These are phyloP conservation scores for Hyposmocoma kahamanoa DNA, from an alignment of 1,140 invertebrate species.

Conservation along the genomic window DNA sequence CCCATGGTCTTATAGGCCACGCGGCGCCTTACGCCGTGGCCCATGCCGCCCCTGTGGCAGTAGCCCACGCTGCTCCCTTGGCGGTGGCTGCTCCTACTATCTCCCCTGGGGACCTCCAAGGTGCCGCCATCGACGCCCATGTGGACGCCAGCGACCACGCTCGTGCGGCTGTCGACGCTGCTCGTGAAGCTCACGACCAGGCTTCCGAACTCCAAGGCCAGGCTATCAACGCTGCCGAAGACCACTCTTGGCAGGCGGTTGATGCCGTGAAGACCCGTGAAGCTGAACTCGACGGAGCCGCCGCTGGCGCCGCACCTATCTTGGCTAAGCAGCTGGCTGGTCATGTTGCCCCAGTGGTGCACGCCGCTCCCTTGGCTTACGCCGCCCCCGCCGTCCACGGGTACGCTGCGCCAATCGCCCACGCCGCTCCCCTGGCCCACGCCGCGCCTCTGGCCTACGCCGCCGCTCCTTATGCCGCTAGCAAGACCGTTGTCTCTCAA, in stretches of 20 bases:
- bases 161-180: constrained; percentile 56
- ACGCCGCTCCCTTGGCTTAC: constrained; percentile 24
- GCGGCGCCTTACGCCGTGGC: constrained; percentile 30
- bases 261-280: constrained; percentile 72
- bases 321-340: constrained; percentile 54
- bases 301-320: constrained; percentile 74
- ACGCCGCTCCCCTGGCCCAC: constrained; percentile 16
- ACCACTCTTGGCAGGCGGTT: constrained; percentile 71
- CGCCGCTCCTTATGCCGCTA: constrained; percentile 24
- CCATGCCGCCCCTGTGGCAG: constrained; percentile 35
- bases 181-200: constrained; percentile 74
- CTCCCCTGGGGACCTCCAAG: constrained; percentile 53
- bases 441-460: constrained; percentile 14
- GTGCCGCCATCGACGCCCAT: constrained; percentile 60
- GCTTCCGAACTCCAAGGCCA: constrained; percentile 74
- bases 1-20: constrained; percentile 34
- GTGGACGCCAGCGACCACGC: constrained; percentile 59
- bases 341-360: constrained; percentile 24
- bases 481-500: constrained; percentile 43
- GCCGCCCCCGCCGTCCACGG: constrained; percentile 14
- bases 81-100: constrained; percentile 54
- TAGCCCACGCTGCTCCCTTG: constrained; percentile 30
- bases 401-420: constrained; percentile 12
- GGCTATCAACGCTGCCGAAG: constrained; percentile 73
- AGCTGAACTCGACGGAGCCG: constrained; percentile 74